phyloP scores from a whole-genome alignment of 2,797 vertebrate genomes.

The Siniperca undulata region DNA sequence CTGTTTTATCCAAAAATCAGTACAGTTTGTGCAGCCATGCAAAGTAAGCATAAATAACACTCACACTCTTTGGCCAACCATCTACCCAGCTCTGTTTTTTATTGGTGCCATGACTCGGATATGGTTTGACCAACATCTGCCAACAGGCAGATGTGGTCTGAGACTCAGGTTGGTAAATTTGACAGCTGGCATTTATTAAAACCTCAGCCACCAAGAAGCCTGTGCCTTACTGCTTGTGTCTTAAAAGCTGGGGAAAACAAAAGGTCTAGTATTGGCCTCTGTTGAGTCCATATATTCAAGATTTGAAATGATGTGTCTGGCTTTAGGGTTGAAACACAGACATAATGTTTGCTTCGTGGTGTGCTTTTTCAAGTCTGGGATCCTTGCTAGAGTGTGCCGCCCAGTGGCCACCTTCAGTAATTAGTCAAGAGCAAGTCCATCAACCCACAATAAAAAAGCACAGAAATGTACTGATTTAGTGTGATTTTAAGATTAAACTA shows the following conservation, averaged over 20 bases:
- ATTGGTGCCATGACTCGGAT: slow-evolving; percentile 57
- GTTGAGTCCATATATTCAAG: background rate
- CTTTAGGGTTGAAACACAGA: background rate
- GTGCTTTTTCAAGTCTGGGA: background rate
- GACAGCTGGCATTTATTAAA: slow-evolving; percentile 60
- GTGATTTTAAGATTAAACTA: background rate
- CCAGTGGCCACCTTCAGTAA: slow-evolving; percentile 38
- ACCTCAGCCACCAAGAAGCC: slow-evolving; percentile 26
- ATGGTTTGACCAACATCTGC: slow-evolving; percentile 47
- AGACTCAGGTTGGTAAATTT: slow-evolving; percentile 45
- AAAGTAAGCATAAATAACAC: slow-evolving; percentile 20
- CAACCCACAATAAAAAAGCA: background rate
- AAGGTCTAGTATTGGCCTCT: background rate
- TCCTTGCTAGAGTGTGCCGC: slow-evolving; percentile 44
- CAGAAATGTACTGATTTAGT: background rate
- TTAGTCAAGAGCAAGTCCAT: background rate
- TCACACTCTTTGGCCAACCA: slow-evolving; percentile 9
- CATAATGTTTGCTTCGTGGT: background rate
- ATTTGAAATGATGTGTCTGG: slow-evolving; percentile 4
- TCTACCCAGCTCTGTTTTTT: slow-evolving; percentile 32
- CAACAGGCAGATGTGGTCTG: slow-evolving; percentile 47
- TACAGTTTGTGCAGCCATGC: slow-evolving; percentile 12
- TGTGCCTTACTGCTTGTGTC: background rate
- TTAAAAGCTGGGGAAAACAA: slow-evolving; percentile 10
- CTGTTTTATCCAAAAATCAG: background rate